These are phyloP conservation scores for Stegostoma tigrinum DNA, from an alignment of 2,113 vertebrate species.

Conservation along the genomic window DNA sequence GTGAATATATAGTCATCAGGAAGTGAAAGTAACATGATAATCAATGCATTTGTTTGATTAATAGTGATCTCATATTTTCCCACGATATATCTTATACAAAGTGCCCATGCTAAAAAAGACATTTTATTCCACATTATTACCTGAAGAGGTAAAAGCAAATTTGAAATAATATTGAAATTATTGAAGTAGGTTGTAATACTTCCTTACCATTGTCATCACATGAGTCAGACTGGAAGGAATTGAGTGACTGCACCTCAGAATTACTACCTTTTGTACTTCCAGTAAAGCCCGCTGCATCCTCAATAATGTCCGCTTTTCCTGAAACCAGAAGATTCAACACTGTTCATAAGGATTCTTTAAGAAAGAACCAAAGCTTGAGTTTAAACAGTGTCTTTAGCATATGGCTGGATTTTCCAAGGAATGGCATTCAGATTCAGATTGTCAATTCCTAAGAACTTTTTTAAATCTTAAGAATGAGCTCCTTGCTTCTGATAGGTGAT, in stretches of 20 bases:
- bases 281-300: slow-evolving; percentile 85
- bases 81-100: background rate
- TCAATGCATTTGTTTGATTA: background rate
- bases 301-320: slow-evolving; percentile 82
- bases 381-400: background rate
- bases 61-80: background rate
- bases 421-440: too few relatives aligned
- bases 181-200: background rate
- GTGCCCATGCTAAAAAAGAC: background rate
- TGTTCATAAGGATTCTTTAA: background rate
- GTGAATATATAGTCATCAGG: background rate
- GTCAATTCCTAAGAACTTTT: too few relatives aligned
- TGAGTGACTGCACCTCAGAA: slow-evolving; percentile 90
- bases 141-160: background rate
- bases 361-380: background rate
- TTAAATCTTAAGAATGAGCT: too few relatives aligned
- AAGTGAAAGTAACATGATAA: background rate
- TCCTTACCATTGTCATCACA: slow-evolving; percentile 94
- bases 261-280: slow-evolving; percentile 91
- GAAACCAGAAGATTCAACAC: slow-evolving; percentile 14
- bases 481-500: too few relatives aligned
- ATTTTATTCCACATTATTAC: background rate
- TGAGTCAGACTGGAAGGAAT: slow-evolving; percentile 90
- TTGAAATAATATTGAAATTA: background rate
- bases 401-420: too few relatives aligned